Percentiles rank a stretch among this genome's conserved stretches.
These are phyloP conservation scores for Sinosuthora webbiana DNA, from an alignment of 2,113 vertebrate species.

Conservation along the genomic window DNA sequence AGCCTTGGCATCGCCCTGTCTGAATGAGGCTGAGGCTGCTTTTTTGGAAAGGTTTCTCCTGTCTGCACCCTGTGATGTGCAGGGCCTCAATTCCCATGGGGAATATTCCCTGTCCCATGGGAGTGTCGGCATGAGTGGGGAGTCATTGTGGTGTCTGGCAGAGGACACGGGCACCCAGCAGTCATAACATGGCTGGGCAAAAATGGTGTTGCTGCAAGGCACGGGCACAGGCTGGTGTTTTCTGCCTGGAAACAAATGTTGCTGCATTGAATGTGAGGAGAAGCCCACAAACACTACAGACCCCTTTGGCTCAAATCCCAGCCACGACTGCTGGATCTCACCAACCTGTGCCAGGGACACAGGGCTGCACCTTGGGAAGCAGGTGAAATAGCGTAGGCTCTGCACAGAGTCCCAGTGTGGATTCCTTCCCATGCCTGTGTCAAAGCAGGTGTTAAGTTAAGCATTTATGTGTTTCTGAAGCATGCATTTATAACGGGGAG, in stretches of 20 bases:
- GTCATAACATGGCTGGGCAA: background rate
- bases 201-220: accelerated
- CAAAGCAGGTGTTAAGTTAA: background rate
- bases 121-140: accelerated
- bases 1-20: accelerated
- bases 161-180: background rate
- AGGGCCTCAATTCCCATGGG: background rate
- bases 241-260: background rate
- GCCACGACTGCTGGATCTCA: background rate
- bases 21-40: background rate
- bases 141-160: background rate
- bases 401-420: accelerated
- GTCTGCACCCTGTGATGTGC: accelerated
- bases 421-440: background rate
- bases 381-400: background rate
- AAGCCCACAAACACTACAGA: background rate
- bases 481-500: background rate
- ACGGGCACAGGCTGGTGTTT: background rate
- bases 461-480: background rate
- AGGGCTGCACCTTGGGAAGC: background rate
- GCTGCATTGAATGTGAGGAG: background rate
- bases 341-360: background rate
- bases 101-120: accelerated
- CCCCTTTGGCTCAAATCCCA: background rate
- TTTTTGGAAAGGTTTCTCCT: background rate